These are phyloP conservation scores for Agelaius tricolor DNA, from an alignment of 2,113 vertebrate species.

Conservation along the genomic window DNA sequence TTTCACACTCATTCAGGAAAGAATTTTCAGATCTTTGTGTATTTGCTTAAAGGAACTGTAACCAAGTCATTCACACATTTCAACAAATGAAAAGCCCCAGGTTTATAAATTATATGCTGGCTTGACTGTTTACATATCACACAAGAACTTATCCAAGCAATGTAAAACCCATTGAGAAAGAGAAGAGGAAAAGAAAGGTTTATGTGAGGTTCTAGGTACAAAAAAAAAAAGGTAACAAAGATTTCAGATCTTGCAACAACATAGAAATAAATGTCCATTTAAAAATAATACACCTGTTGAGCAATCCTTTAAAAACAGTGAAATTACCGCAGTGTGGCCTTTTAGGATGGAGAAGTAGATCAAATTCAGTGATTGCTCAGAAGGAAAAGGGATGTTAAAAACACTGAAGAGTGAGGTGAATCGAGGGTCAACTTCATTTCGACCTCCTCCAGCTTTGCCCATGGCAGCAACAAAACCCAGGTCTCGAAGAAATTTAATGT, in stretches of 20 bases:
- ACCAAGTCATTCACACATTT: background rate
- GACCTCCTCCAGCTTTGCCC: conserved; percentile 94
- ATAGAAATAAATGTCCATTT: background rate
- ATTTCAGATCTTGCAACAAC: background rate
- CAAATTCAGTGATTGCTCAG: conserved; percentile 82
- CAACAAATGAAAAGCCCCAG: background rate
- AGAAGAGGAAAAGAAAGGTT: background rate
- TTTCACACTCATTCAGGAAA: background rate
- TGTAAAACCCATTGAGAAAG: background rate
- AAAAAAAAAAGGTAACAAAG: background rate
- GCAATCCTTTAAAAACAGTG: background rate
- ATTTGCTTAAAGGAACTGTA: background rate
- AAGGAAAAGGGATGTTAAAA: conserved; percentile 89
- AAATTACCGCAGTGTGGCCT: conserved; percentile 87
- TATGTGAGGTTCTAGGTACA: background rate
- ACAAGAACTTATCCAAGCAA: background rate
- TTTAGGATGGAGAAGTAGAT: conserved; percentile 92
- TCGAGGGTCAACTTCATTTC: conserved; percentile 92
- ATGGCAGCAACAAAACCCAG: conserved; percentile 92
- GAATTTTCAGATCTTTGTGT: background rate
- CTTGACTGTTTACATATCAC: background rate
- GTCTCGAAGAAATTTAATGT: conserved; percentile 89
- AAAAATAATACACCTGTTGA: background rate
- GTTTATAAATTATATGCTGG: background rate
- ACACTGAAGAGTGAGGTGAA: conserved; percentile 93